These are phyloP conservation scores for Pachyuromys duprasi DNA, from an alignment of 2,797 vertebrate genomes.

Conservation along the genomic window DNA sequence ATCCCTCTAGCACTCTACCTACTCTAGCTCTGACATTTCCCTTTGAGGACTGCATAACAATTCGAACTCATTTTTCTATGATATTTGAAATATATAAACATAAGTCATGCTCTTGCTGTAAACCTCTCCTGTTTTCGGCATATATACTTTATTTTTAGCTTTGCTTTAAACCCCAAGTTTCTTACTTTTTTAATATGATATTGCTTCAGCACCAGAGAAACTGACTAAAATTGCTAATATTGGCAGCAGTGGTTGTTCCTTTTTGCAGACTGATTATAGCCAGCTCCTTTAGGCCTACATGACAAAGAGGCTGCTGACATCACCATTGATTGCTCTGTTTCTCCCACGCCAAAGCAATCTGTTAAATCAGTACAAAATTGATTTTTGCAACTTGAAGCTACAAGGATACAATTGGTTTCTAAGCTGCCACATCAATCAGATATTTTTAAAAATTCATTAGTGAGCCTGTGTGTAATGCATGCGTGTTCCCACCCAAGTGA, in stretches of 20 bases:
- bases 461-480: conserved; percentile 66
- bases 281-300: conserved; percentile 58
- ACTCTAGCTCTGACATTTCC: conserved; percentile 57
- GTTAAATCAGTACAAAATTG: conserved; percentile 84
- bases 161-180: conserved; percentile 10
- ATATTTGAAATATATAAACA: conserved; percentile 26
- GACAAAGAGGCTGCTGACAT: conserved; percentile 70
- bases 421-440: conserved; percentile 85
- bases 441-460: conserved; percentile 69
- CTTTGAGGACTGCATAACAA: conserved; percentile 47
- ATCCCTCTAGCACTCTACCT: conserved; percentile 66
- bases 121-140: conserved; percentile 42
- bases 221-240: conserved; percentile 2
- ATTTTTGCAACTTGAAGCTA: conserved; percentile 84
- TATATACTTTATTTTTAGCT: conserved; percentile 49
- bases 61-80: conserved; percentile 55
- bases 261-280: conserved; percentile 50
- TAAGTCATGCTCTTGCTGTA: not conserved
- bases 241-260: conserved; percentile 38
- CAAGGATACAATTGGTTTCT: conserved; percentile 81
- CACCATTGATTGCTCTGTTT: conserved; percentile 71
- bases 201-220: conserved; percentile 50
- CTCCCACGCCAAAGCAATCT: conserved; percentile 63
- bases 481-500: conserved; percentile 23
- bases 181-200: conserved; percentile 51